Evolutionary conservation across 2,113 vertebrate genomes (phyloP).

Genomic region (Colius striatus): DNA sequence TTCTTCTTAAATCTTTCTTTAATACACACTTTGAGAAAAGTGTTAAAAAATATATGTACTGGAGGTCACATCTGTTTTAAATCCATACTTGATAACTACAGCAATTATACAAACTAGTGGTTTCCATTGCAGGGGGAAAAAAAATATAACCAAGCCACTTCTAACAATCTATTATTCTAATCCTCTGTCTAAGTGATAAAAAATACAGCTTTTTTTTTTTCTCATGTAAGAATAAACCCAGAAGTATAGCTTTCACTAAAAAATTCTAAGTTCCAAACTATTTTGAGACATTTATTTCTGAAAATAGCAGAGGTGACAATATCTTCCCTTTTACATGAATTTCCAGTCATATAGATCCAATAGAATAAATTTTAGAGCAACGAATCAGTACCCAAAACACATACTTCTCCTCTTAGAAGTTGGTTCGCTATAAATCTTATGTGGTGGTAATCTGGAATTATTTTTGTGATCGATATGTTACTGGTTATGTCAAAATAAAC

Average conservation of each 20-base stretch:
- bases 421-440: neutral
- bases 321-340: neutral
- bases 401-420: neutral
- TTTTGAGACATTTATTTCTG: neutral
- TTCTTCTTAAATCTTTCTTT: neutral
- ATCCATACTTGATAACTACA: neutral
- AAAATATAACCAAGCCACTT: neutral
- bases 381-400: neutral
- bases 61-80: neutral
- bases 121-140: neutral
- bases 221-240: neutral
- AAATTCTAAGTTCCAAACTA: neutral
- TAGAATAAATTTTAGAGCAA: neutral
- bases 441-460: neutral
- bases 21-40: neutral
- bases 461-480: neutral
- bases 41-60: neutral
- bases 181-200: neutral
- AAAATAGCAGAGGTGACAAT: neutral
- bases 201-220: accelerated
- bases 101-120: neutral
- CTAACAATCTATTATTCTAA: neutral
- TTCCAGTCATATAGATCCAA: neutral
- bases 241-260: neutral
- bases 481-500: neutral